Percentiles rank a stretch among this genome's conserved stretches.
Conservation (phyloP, 2,888 invertebrate genomes). For the Scelioninae gen. 2 region DNA sequence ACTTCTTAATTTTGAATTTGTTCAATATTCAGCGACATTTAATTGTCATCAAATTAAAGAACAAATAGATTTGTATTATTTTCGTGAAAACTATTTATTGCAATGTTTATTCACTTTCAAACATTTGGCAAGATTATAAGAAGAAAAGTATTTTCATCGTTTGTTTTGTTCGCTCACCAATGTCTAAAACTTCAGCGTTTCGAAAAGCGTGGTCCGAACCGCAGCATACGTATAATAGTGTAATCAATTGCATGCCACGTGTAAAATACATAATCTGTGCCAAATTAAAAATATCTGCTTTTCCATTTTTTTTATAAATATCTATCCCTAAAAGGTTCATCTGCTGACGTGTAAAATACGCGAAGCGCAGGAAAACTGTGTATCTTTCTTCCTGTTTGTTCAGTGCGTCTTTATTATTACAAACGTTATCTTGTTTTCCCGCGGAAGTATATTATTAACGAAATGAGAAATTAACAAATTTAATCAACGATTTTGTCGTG, state of each 20-base stretch:
- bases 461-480: conserved; percentile 6
- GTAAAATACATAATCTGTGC: conserved; percentile 55
- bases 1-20: no score
- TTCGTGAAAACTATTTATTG: no score
- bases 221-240: conserved; percentile 18
- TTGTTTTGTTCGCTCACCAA: background rate
- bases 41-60: no score
- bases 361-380: conserved; percentile 36
- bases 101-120: no score
- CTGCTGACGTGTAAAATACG: conserved; percentile 38
- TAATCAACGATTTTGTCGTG: conserved; percentile 1
- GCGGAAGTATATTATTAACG: conserved; percentile 7
- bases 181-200: conserved; percentile 1
- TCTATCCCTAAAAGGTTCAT: conserved; percentile 63
- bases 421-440: conserved; percentile 4
- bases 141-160: background rate
- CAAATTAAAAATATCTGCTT: conserved; percentile 63
- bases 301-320: conserved; percentile 60
- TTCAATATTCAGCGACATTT: no score
- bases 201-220: background rate
- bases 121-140: background rate
- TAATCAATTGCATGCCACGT: conserved; percentile 60
- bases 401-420: conserved; percentile 8
- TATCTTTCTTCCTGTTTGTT: conserved; percentile 17
- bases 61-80: no score